Base-by-base conservation (phyloP, 2,888 invertebrate genomes). In the Anthrax anthrax region DNA sequence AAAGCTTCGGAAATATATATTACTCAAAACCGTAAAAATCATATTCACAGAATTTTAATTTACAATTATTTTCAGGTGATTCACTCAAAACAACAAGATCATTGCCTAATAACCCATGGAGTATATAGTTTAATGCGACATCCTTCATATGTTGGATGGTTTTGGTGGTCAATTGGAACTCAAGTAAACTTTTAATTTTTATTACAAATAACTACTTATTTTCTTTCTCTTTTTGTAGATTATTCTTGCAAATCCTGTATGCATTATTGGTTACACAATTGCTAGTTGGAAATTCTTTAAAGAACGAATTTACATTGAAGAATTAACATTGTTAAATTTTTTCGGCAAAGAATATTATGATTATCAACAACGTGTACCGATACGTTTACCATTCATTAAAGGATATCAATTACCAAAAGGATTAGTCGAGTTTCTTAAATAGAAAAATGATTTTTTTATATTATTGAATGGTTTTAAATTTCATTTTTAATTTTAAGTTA, bases 141-240 rank as follows among this genome's bases (percentile, higher is more conserved):
- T 72, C 98, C 98, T 0, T 89, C 95, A 57, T 98, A 98, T 67
- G 89, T 92, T 4, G 97, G 97, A 13, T 99, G 97, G 97, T 96
- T 97, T 72, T 88, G 89, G 71, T 98, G 97, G 97, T 88, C 92
- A 16, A 77, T 98, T 48, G 97, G 96, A 38, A 98, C 97, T 13
- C 98, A 98, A 78, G 82, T 96, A 65, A 58, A 19, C 6, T 3
- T 13, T 18, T 27, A 18, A 36, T 12, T 18, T 39, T 19, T 18
- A 38, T 8, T 37, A 3, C 2, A 9, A 34, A 14, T 34, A 41
- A 14, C 19, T 32, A 6, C 39, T 6, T 34, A 38, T 39, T 37
- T 16, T 29, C 43, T 48, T 44, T 41, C 49, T 49, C 17, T 14
- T 51, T 50, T 73, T 72, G 5, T 71, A 89, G 88, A 63, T 91